Percentiles rank a stretch among this genome's conserved stretches.
Conservation (phyloP, 2,113 vertebrate species). For the Circaetus cinerascens region DNA sequence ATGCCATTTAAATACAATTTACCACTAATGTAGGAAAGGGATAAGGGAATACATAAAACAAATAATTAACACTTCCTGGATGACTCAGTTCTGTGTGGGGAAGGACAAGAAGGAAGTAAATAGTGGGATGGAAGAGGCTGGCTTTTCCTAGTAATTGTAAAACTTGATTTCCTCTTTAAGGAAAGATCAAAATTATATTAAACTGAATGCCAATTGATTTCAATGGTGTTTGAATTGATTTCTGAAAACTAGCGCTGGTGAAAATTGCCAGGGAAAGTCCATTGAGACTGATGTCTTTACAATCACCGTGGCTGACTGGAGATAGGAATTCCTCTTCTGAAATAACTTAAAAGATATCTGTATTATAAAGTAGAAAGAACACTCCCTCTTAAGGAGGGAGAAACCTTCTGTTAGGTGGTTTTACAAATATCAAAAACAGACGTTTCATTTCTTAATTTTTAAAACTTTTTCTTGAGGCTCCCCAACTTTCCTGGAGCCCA, state of each 20-base stretch:
- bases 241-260: background rate
- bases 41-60: background rate
- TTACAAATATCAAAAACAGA: background rate
- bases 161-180: conserved; percentile 5
- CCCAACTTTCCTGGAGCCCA: background rate
- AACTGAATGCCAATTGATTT: background rate
- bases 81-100: background rate
- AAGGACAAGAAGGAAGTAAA: background rate
- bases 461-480: background rate
- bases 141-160: background rate
- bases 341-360: background rate
- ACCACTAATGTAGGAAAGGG: background rate
- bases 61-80: background rate
- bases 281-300: background rate
- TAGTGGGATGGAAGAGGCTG: background rate
- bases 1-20: conserved; percentile 2
- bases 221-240: background rate
- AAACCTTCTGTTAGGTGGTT: background rate
- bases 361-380: background rate
- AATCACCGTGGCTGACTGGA: background rate
- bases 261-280: background rate
- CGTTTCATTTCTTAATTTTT: background rate
- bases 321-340: background rate
- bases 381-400: background rate
- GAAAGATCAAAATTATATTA: background rate